Percentiles rank a stretch among this genome's conserved stretches.
Evolutionary conservation across 2,113 vertebrate genomes (phyloP).

Genomic region (Corydoras maculifer): DNA sequence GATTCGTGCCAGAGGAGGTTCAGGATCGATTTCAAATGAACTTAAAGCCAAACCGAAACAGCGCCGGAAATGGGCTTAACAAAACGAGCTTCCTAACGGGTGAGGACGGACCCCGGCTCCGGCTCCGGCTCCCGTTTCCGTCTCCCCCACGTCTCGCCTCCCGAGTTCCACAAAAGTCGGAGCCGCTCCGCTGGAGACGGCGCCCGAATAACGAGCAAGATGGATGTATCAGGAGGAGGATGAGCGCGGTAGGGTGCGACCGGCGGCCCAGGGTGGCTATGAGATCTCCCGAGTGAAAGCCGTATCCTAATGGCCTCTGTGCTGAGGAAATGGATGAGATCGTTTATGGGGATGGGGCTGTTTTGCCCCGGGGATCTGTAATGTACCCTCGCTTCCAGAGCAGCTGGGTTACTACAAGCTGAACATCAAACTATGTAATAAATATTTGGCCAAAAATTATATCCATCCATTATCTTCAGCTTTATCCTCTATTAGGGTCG

Average conservation of each 20-base stretch:
- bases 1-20: conserved; percentile 10
- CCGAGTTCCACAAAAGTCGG: conserved; percentile 1
- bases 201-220: conserved; percentile 29
- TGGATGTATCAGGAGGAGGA: conserved; percentile 16
- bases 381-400: conserved; percentile 13
- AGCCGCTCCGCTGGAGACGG: conserved; percentile 20
- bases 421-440: no score
- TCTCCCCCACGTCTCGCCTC: not conserved
- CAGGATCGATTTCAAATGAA: conserved; percentile 34
- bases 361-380: conserved; percentile 20
- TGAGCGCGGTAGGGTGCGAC: not conserved
- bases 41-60: conserved; percentile 18
- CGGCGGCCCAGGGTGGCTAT: conserved; percentile 7
- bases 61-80: conserved; percentile 31
- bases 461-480: no score
- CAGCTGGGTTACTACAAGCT: not conserved
- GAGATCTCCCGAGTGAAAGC: conserved; percentile 20
- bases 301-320: conserved; percentile 29
- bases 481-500: no score
- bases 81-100: conserved; percentile 24
- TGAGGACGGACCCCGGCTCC: not conserved
- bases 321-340: conserved; percentile 28
- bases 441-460: no score
- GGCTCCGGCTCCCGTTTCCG: not conserved
- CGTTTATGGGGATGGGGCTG: conserved; percentile 14